Percentiles rank a stretch among this genome's conserved stretches.
Evolutionary conservation across 2,797 vertebrate species (phyloP).

Genomic region (Syngnathus rostellatus): DNA sequence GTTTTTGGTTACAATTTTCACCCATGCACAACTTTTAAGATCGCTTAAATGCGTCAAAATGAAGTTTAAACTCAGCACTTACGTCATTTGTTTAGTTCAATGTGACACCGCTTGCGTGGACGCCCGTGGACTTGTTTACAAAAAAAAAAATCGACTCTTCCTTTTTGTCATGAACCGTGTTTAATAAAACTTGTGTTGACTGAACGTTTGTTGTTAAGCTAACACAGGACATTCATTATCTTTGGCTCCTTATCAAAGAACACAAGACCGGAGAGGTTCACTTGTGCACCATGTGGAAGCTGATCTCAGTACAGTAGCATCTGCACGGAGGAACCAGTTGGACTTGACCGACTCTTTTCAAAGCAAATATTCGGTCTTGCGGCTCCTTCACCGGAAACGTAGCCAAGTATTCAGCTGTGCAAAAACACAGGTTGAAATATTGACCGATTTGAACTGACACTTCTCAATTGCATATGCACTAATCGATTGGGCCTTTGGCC

Average conservation of each 20-base stretch:
- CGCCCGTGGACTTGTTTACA: neutral
- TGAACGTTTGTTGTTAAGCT: neutral
- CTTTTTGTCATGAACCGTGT: neutral
- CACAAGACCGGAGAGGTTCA: neutral
- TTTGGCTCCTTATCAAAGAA: neutral
- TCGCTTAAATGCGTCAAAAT: neutral
- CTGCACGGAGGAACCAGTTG: slow-evolving; percentile 1
- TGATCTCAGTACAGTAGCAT: neutral
- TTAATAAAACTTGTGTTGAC: neutral
- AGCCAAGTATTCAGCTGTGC: neutral
- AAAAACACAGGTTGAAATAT: neutral
- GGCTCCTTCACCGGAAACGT: neutral
- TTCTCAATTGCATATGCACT: too few species aligned
- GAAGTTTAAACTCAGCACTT: neutral
- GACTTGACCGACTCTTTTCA: slow-evolving; percentile 5
- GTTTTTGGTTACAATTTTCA: neutral
- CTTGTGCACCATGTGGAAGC: neutral
- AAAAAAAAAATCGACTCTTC: neutral
- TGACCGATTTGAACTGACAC: neutral
- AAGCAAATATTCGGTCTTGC: neutral
- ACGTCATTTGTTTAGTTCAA: neutral
- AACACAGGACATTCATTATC: neutral
- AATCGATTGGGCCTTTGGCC: neutral
- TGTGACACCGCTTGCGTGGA: neutral
- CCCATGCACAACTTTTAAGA: neutral